A percentile compares a stretch with the other conserved stretches of the same genome.
These are phyloP conservation scores for Drosophila acutilabella DNA, from an alignment of 2,888 invertebrate species.

Conservation along the genomic window DNA sequence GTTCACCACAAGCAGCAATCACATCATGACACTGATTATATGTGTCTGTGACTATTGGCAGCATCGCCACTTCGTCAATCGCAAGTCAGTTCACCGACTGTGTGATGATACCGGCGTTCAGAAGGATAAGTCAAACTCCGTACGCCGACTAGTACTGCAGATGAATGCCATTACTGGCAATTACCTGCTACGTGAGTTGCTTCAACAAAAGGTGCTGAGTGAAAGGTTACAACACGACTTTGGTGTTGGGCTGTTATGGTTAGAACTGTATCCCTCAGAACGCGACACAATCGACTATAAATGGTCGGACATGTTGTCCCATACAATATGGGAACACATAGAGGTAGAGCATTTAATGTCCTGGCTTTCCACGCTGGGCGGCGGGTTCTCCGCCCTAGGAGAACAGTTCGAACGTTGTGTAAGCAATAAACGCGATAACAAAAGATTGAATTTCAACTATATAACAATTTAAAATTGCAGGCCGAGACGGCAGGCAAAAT, in stretches of 20 bases:
- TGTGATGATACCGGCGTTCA: slow-evolving; percentile 12
- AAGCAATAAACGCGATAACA: slow-evolving; percentile 69
- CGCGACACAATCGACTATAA: slow-evolving; percentile 89
- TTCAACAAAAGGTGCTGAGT: slow-evolving; percentile 65
- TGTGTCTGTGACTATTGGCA: slow-evolving; percentile 81
- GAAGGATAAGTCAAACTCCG: slow-evolving; percentile 6
- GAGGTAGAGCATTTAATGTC: slow-evolving; percentile 95
- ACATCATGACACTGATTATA: slow-evolving; percentile 69
- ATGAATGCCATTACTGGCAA: slow-evolving; percentile 75
- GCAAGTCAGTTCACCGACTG: slow-evolving; percentile 15
- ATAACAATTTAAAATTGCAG: slow-evolving; percentile 85
- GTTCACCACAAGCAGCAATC: slow-evolving; percentile 4
- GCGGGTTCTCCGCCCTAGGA: slow-evolving; percentile 97
- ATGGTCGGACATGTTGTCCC: slow-evolving; percentile 87
- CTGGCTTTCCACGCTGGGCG: slow-evolving; percentile 98
- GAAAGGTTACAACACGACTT: slow-evolving; percentile 43
- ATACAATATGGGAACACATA: slow-evolving; percentile 87
- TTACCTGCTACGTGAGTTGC: slow-evolving; percentile 77
- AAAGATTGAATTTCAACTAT: no score
- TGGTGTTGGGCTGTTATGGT: slow-evolving; percentile 66
- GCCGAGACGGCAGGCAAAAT: slow-evolving; percentile 95
- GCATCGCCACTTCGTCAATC: slow-evolving; percentile 61
- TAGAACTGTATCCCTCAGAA: slow-evolving; percentile 87
- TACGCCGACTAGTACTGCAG: slow-evolving; percentile 56
- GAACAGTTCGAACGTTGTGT: slow-evolving; percentile 93